phyloP scores from a whole-genome alignment of 2,888 invertebrate species.

The Micoletzkya japonica region DNA sequence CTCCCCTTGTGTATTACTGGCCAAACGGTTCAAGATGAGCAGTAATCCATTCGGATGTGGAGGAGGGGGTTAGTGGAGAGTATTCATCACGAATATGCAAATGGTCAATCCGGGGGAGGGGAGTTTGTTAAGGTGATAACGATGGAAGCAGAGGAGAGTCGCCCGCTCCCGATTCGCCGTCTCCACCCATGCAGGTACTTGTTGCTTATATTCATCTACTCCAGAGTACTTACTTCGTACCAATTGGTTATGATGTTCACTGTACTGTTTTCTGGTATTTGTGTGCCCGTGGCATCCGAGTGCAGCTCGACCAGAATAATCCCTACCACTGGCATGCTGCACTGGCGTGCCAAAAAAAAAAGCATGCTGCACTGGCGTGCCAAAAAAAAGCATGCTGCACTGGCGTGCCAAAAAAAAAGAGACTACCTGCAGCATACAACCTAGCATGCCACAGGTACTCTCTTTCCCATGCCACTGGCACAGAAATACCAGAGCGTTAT shows the following conservation, averaged over 20 bases:
- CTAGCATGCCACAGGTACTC: too few relatives aligned
- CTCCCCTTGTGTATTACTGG: neutral
- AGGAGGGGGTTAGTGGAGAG: neutral
- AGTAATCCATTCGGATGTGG: constrained; percentile 19
- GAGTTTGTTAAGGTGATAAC: neutral
- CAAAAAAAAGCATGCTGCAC: neutral
- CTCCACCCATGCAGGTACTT: neutral
- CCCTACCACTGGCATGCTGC: neutral
- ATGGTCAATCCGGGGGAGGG: neutral
- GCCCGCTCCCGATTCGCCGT: neutral
- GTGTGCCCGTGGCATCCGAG: neutral
- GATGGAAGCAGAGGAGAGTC: neutral
- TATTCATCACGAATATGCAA: neutral
- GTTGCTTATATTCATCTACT: too few relatives aligned
- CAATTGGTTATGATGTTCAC: neutral
- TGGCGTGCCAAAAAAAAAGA: too few relatives aligned
- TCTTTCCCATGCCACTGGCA: too few relatives aligned
- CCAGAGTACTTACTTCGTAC: too few relatives aligned
- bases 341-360: neutral
- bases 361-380: neutral
- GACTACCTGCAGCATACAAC: too few relatives aligned
- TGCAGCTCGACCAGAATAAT: neutral
- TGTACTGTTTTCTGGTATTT: neutral
- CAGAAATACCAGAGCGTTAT: too few relatives aligned
- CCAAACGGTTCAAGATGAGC: constrained; percentile 7